Evolutionary conservation across 2,113 vertebrate species (phyloP).

Genomic region (Piaya cayana): DNA sequence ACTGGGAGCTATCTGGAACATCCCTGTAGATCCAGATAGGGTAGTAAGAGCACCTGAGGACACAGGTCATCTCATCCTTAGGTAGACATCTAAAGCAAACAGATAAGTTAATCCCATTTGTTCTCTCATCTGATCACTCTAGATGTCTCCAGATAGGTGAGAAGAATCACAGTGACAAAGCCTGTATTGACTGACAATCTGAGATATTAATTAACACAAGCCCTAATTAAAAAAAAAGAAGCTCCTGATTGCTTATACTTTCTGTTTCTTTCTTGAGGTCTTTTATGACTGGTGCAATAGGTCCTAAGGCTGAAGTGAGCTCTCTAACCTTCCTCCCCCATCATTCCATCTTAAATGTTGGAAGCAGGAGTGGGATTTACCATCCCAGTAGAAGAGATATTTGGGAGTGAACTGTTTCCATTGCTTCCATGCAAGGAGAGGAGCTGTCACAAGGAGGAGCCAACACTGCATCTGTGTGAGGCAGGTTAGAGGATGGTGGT

Average conservation of each 20-base stretch:
- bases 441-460: background rate
- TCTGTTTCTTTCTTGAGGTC: background rate
- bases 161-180: background rate
- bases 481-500: background rate
- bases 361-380: background rate
- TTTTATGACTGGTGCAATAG: background rate
- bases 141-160: background rate
- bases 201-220: background rate
- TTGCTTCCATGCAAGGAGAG: background rate
- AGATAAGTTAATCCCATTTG: background rate
- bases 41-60: background rate
- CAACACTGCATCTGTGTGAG: background rate
- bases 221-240: background rate
- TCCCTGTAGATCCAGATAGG: background rate
- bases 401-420: background rate
- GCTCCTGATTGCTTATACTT: background rate
- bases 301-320: background rate
- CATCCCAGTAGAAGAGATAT: background rate
- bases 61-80: background rate
- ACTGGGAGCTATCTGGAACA: background rate
- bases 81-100: background rate
- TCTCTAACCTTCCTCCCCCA: background rate
- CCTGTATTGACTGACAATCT: background rate
- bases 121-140: background rate
- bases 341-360: background rate